Base-by-base conservation (phyloP, 2,113 vertebrate species). In the Peromyscus californicus region DNA sequence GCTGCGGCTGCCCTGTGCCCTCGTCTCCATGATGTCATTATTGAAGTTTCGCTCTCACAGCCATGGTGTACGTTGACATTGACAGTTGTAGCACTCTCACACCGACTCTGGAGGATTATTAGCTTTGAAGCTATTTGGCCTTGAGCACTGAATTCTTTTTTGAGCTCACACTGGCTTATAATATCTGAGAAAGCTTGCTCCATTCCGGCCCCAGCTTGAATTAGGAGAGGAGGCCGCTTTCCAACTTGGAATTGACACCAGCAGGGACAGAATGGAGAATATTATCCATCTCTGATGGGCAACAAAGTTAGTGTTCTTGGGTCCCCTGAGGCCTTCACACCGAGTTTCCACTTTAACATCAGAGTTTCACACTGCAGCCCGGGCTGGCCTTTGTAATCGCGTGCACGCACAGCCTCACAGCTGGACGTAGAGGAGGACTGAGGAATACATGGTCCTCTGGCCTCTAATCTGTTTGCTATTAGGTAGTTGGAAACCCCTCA, bases 41-140 rank as follows among this genome's bases (percentile, higher is more conserved):
- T 99, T 99, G 99, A 99, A 99, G 99, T 99, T 99, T 99, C 99
- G 98, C 98, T 98, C 98, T 98, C 98, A 98, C 99, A 98, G 98
- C 98, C 98, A 93, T 98, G 98, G 99, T 99, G 98, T 98, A 99
- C 99, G 99, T 99, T 99, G 99, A 99, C 99, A 99, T 99, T 99
- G 99, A 99, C 99, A 99, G 99, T 99, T 99, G 99, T 98, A 99
- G 99, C 99, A 98, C 99, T 99, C 99, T 98, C 99, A 99, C 98
- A 98, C 98, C 95, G 98, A 98, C 99, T 99, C 99, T 98, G 97
- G 99, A 99, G 99, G 98, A 99, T 99, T 99, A 98, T 99, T 99
- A 98, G 99, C 99, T 99, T 99, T 99, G 99, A 99, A 99, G 99
- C 99, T 99, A 99, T 99, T 99, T 99, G 99, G 99, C 99, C 99